Evolutionary conservation across 1,140 invertebrate genomes (phyloP).

Genomic region (Drosophila carrolli): DNA sequence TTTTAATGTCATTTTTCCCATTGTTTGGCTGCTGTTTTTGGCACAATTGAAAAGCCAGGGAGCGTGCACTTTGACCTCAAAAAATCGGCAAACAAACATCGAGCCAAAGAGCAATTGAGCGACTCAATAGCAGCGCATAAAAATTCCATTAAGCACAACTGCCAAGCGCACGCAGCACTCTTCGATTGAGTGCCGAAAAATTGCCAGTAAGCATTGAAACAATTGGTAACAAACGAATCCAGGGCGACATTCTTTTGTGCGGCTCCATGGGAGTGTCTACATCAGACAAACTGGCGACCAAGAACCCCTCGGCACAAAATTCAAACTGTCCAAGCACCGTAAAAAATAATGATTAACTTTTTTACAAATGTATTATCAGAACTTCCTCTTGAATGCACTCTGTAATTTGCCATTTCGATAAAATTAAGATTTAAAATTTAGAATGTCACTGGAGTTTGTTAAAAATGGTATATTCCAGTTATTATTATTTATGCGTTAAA

Average conservation of each 20-base stretch:
- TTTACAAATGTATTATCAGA: too few species aligned
- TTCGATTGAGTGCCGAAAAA: conserved; percentile 60
- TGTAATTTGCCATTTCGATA: too few species aligned
- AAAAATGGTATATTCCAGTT: too few species aligned
- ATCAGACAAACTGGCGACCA: conserved; percentile 74
- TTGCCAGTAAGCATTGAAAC: conserved; percentile 58
- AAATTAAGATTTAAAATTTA: too few species aligned
- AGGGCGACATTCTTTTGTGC: conserved; percentile 36
- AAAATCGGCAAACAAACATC: conserved; percentile 36
- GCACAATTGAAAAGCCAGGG: conserved; percentile 39
- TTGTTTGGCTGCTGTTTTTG: conserved; percentile 40
- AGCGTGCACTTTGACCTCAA: conserved; percentile 78
- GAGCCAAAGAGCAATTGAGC: conserved; percentile 55
- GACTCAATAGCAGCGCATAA: conserved; percentile 63
- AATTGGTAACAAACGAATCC: conserved; percentile 40
- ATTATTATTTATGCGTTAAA: too few species aligned
- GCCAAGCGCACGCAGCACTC: conserved; percentile 69
- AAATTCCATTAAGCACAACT: conserved; percentile 77
- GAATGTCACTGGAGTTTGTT: too few species aligned
- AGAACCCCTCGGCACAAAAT: conserved; percentile 55
- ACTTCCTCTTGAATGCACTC: too few species aligned
- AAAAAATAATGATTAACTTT: conserved; percentile 4
- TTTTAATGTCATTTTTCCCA: conserved; percentile 67
- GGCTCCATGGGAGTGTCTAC: conserved; percentile 44
- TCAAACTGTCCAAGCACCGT: conserved; percentile 22